Evolutionary conservation across 2,888 invertebrate species (phyloP).

Genomic region (Ellobium chinense): DNA sequence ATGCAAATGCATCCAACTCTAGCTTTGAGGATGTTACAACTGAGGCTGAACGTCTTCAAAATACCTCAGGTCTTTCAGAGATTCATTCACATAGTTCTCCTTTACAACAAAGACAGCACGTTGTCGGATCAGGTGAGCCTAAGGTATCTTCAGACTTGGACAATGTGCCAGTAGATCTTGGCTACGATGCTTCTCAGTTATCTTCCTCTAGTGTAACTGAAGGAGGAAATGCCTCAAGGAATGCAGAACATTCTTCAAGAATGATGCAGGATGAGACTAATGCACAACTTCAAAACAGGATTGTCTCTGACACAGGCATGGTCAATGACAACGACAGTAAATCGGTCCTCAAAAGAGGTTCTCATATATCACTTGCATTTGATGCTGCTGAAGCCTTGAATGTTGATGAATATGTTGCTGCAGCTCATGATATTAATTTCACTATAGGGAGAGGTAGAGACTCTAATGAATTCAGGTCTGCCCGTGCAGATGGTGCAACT

Average conservation of each 20-base stretch:
- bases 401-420: not conserved
- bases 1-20: not conserved
- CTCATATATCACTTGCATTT: not conserved
- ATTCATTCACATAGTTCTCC: too few relatives aligned
- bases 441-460: too few relatives aligned
- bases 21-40: constrained; percentile 4
- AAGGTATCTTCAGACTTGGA: not conserved
- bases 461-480: not conserved
- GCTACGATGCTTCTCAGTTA: not conserved
- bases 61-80: not conserved
- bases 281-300: not conserved
- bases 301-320: not conserved
- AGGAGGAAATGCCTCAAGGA: not conserved
- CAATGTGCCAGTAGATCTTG: not conserved
- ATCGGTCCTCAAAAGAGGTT: not conserved
- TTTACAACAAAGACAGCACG: too few relatives aligned
- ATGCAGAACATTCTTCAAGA: not conserved
- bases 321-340: not conserved
- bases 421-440: too few relatives aligned
- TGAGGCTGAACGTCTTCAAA: not conserved
- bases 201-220: too few relatives aligned
- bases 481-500: not conserved
- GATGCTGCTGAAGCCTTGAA: not conserved
- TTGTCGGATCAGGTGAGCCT: not conserved
- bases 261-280: not conserved